These are phyloP conservation scores for Larimichthys crocea DNA, from an alignment of 2,113 vertebrate genomes.

Conservation along the genomic window DNA sequence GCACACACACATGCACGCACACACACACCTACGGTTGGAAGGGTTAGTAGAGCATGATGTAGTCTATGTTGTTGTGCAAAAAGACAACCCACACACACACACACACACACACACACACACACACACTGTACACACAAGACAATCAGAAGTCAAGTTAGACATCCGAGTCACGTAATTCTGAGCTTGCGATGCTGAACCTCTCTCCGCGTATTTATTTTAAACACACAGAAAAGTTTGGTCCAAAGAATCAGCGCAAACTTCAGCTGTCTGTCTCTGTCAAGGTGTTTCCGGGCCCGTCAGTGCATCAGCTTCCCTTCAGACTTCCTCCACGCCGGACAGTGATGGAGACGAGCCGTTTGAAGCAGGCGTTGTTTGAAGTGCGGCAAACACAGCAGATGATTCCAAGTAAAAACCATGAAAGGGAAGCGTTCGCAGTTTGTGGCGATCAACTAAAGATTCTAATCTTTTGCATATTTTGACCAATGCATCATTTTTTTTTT, in stretches of 20 bases:
- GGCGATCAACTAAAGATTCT: constrained; percentile 19
- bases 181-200: not conserved
- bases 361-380: constrained; percentile 38
- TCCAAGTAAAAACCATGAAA: constrained; percentile 40
- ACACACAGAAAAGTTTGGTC: not conserved
- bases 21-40: constrained; percentile 16
- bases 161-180: not conserved
- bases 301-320: constrained; percentile 42
- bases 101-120: constrained; percentile 49
- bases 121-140: constrained; percentile 40
- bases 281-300: constrained; percentile 25
- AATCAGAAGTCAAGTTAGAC: constrained; percentile 24
- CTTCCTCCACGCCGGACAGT: constrained; percentile 30
- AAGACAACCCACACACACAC: constrained; percentile 54
- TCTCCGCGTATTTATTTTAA: not conserved
- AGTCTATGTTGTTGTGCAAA: constrained; percentile 33
- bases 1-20: constrained; percentile 24
- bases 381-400: constrained; percentile 28
- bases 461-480: constrained; percentile 8
- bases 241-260: constrained; percentile 3
- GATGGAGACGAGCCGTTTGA: constrained; percentile 36
- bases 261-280: not conserved
- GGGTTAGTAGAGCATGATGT: constrained; percentile 43
- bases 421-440: constrained; percentile 7
- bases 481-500: not conserved